These are phyloP conservation scores for Ceyx melanurus DNA, from an alignment of 2,113 vertebrate species.

Conservation along the genomic window DNA sequence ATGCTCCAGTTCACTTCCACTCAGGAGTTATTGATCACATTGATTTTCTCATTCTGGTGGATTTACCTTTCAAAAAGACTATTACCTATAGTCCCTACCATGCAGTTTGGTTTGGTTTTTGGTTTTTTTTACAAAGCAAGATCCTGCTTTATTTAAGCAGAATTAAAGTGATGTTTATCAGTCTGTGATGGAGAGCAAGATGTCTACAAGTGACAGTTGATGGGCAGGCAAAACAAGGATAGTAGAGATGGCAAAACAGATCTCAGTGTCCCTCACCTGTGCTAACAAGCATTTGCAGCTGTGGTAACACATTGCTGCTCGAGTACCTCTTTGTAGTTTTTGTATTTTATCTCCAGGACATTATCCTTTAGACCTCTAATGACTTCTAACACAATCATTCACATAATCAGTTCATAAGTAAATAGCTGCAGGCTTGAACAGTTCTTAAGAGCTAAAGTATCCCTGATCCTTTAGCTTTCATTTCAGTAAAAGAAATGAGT, in stretches of 20 bases:
- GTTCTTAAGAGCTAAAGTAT: neutral
- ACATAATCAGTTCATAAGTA: neutral
- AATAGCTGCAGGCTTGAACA: constrained; percentile 20
- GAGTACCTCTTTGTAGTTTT: neutral
- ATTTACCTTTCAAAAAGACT: neutral
- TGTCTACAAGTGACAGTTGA: neutral
- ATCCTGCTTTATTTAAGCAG: neutral
- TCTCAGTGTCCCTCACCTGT: neutral
- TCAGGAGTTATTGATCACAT: neutral
- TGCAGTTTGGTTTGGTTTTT: neutral
- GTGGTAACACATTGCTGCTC: neutral
- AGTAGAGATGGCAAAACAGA: neutral
- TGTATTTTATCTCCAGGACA: neutral
- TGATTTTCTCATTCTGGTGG: neutral
- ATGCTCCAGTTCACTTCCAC: neutral
- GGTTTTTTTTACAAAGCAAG: neutral
- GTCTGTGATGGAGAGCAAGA: neutral
- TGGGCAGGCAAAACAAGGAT: neutral
- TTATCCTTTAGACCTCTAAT: neutral
- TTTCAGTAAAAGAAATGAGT: neutral
- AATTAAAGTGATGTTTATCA: neutral
- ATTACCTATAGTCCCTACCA: neutral
- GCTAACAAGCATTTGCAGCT: neutral
- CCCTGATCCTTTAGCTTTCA: neutral
- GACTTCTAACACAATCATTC: neutral